phyloP scores from a whole-genome alignment of 2,797 vertebrate genomes.

The Rhadinocentrus ornatus region DNA sequence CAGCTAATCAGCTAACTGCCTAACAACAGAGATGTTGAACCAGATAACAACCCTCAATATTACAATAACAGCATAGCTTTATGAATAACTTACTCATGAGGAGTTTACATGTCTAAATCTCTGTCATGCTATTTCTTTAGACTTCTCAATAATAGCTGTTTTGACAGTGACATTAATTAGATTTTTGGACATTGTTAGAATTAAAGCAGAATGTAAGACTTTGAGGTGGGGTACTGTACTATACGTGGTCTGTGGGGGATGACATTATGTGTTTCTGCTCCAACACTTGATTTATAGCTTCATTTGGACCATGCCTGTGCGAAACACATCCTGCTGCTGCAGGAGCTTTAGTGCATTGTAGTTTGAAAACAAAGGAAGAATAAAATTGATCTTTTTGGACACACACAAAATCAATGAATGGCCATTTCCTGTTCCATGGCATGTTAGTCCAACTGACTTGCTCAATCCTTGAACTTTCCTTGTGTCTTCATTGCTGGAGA shows the following conservation, averaged over 20 bases:
- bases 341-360: constrained; percentile 84
- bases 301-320: constrained; percentile 79
- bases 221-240: constrained; percentile 63
- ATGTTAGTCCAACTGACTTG: constrained; percentile 82
- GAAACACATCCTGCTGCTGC: constrained; percentile 84
- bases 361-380: constrained; percentile 88
- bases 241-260: constrained; percentile 71
- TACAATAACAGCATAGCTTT: constrained; percentile 20
- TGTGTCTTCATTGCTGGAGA: constrained; percentile 63
- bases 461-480: constrained; percentile 82
- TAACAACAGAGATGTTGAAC: constrained; percentile 58
- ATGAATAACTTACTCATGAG: constrained; percentile 16
- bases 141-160: constrained; percentile 25
- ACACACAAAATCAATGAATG: constrained; percentile 88
- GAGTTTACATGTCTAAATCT: constrained; percentile 2
- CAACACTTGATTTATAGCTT: constrained; percentile 87
- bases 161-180: constrained; percentile 65
- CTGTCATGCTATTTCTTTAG: neutral
- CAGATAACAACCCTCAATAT: constrained; percentile 53
- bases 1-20: constrained; percentile 63
- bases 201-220: constrained; percentile 55
- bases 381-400: constrained; percentile 88
- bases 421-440: constrained; percentile 86
- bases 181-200: constrained; percentile 49
- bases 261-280: constrained; percentile 85